Base-by-base conservation (phyloP, 2,113 vertebrate genomes). In the Cervus canadensis region DNA sequence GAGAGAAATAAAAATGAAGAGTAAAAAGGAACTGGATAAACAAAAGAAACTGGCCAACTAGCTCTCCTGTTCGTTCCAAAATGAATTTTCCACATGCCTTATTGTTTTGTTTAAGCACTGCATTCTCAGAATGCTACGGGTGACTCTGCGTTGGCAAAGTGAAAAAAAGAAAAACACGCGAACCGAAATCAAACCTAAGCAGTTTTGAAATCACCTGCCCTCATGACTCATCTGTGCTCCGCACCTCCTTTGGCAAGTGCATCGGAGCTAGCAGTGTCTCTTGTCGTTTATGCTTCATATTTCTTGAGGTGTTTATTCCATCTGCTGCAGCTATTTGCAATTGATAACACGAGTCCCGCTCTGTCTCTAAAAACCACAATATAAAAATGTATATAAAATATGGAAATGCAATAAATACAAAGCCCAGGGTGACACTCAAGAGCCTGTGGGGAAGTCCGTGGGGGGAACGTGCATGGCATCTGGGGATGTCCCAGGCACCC, bases 391-490 rank as follows among this genome's bases (percentile, higher is more conserved):
- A 36, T 19, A 8, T 17, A 16, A 81, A 50, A 57, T 8, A 4
- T 7, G 19, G 52, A 88, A 43, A 64, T 14, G 56, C 79, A 52
- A 67, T 21, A 82, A 90, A 89, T 7, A 11, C 25, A 82, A 21
- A 97, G 87, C 7, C 78, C 87, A 1, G 30, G 21, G 36, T 36
- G 74, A 48, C 16, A 12, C 40, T 54, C 1, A 79, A 36, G 82
- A 89, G n/a, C 56, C 40, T 4, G 11, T 23, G 6, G 30, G 2
- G 2, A 88, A 33, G n/a, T 36, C 94, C 43, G 0, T 2, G 48
- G 1, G 0, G 89, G 93, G 50, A 30, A n/a, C 9, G 91, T 28
- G 33, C 6, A 0, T 0, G 81, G n/a, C 5, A 1, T 40, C 83
- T 82, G 12, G 10, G 30, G 95, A 71, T 30, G 0, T 1, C 28